Evolutionary conservation across 1,140 invertebrate species (phyloP).

Genomic region (Sycobia sp.): DNA sequence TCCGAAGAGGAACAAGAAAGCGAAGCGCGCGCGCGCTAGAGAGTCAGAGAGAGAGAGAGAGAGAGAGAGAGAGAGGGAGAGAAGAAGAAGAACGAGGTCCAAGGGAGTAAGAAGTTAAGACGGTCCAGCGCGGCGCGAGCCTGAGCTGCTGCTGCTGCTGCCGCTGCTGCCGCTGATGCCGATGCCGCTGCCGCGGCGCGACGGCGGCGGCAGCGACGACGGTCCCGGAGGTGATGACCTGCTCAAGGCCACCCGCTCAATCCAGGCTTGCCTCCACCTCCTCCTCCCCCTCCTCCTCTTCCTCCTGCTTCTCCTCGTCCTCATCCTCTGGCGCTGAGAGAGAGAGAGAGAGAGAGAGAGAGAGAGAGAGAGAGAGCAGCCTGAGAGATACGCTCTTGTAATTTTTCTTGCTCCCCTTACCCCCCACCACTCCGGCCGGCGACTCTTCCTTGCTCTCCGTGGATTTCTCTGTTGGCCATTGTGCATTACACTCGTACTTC

Average conservation of each 20-base stretch:
- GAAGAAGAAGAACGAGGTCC: slow-evolving; percentile 33
- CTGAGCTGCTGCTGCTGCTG: slow-evolving; percentile 12
- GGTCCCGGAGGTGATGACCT: slow-evolving; percentile 57
- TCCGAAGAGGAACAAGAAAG: slow-evolving; percentile 18
- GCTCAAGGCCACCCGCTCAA: slow-evolving; percentile 59
- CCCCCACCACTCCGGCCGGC: not conserved
- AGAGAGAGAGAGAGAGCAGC: too few species aligned
- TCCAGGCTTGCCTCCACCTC: slow-evolving; percentile 15
- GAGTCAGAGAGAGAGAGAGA: too few species aligned
- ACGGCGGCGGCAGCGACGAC: slow-evolving; percentile 24
- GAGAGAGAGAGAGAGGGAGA: slow-evolving; percentile 11
- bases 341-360: not conserved
- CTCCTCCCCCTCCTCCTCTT: not conserved
- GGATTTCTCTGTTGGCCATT: too few species aligned
- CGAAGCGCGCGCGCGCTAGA: not conserved
- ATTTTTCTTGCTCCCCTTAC: slow-evolving; percentile 28
- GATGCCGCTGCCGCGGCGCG: too few species aligned
- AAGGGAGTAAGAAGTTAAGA: slow-evolving; percentile 50
- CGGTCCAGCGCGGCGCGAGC: slow-evolving; percentile 35
- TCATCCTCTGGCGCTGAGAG: not conserved
- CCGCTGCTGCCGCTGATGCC: slow-evolving; percentile 45
- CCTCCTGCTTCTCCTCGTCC: not conserved
- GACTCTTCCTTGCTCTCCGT: too few species aligned
- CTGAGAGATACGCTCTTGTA: slow-evolving; percentile 30
- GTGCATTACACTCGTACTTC: too few species aligned